Evolutionary conservation across 2,888 invertebrate species (phyloP).

Genomic region (Noctua janthe): DNA sequence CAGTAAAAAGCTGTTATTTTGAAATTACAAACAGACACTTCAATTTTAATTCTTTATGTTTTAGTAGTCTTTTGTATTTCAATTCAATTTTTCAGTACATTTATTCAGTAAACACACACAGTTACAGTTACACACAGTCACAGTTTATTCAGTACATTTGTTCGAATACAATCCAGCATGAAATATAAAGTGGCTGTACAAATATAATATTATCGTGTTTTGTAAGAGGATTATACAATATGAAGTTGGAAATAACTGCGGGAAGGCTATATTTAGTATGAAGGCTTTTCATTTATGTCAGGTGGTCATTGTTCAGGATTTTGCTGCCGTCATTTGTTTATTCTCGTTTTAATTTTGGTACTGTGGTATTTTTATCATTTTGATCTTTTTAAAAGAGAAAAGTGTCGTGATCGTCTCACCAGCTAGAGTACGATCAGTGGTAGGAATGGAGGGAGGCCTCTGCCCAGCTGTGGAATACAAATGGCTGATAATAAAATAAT

Average conservation of each 20-base stretch:
- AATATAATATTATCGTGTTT: neutral
- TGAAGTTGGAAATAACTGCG: neutral
- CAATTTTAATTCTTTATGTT: neutral
- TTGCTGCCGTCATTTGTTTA: conserved; percentile 4
- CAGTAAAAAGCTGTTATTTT: no score
- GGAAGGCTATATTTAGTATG: neutral
- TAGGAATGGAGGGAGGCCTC: neutral
- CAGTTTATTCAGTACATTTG: no score
- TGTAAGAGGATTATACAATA: conserved; percentile 3
- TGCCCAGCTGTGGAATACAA: neutral
- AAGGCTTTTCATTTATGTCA: neutral
- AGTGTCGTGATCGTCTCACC: neutral
- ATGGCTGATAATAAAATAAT: neutral
- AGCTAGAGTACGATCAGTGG: neutral
- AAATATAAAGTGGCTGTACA: neutral
- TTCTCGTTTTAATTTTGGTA: neutral
- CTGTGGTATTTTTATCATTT: neutral
- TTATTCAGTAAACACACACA: neutral
- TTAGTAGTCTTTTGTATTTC: conserved; percentile 4
- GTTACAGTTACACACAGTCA: no score
- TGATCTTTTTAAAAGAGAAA: neutral
- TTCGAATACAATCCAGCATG: neutral
- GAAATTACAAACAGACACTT: no score
- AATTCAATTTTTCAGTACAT: neutral
- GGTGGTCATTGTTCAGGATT: neutral